Base-by-base conservation (phyloP, 2,888 invertebrate species). In the Pediacus dermestoides region DNA sequence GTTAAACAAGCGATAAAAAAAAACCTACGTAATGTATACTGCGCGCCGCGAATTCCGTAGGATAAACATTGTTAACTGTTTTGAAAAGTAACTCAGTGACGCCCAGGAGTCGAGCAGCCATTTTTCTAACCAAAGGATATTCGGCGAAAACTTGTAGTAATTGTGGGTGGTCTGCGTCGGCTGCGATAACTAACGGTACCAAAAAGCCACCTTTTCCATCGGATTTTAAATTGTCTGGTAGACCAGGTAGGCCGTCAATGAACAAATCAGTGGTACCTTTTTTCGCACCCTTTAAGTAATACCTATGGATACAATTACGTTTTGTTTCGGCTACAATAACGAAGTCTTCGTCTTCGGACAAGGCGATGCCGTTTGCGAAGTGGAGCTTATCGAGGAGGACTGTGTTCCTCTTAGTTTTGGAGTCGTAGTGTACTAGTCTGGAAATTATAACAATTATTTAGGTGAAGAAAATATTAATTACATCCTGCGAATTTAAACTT, bases 301-400 rank as follows among this genome's bases (percentile, higher is more conserved):
- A 88, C 57, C 87, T 85, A 3, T 75, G 58, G n/a, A 95, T 69
- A 46, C 87, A 77, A 35, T 75, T 76, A 2, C 69, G 71, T 2
- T 67, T 60, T 0, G 84, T 80, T 70, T 96, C 96, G 1, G 81
- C 69, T 1, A 94, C 80, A 14, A 97, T 67, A 2, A 96, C 63
- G 58, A 85, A 90, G 42, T 87, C 81, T 63, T 88, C 85, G 58
- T 90, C 83, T 3, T 82, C 79, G 8, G 90, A 87, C 0, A 96
- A 59, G 33, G 76, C 80, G 13, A 97, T 67, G 9, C 96, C 96
- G 68, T 97, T 99, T 0, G 95, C 77, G 68, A 95, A 93, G 66
- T 78, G 81, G 1, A 97, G 58, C 30, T 85, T 76, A 44, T 85
- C 79, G 1, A 89, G 60, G 15, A 96, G 67, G 2, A 92, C 85